These are phyloP conservation scores for Eumeta japonica DNA, from an alignment of 1,140 invertebrate species.

Conservation along the genomic window DNA sequence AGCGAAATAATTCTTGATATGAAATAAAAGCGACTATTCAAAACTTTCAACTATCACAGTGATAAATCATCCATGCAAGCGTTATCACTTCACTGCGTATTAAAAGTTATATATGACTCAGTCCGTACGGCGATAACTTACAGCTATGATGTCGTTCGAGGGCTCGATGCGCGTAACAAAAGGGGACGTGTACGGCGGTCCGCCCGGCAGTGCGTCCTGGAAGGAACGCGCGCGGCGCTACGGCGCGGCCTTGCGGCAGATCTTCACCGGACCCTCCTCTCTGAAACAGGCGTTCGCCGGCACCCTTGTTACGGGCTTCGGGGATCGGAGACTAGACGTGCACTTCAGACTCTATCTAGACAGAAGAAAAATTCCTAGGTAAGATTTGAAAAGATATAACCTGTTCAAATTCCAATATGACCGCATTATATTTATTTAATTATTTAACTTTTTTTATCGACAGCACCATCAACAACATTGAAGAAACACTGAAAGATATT, in stretches of 20 bases:
- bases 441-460: slow-evolving; percentile 24
- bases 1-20: no score
- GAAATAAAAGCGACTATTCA: no score
- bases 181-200: slow-evolving; percentile 65
- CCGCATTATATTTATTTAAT: slow-evolving; percentile 7
- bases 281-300: slow-evolving; percentile 65
- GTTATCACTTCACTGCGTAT: no score
- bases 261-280: slow-evolving; percentile 52
- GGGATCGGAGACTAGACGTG: slow-evolving; percentile 68
- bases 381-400: slow-evolving; percentile 12
- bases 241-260: slow-evolving; percentile 59
- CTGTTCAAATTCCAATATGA: slow-evolving; percentile 5
- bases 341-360: slow-evolving; percentile 74
- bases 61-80: no score
- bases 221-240: slow-evolving; percentile 53
- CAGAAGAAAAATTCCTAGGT: slow-evolving; percentile 71
- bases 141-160: slow-evolving; percentile 68
- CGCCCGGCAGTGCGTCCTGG: slow-evolving; percentile 37
- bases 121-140: no score
- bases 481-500: slow-evolving; percentile 66
- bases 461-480: slow-evolving; percentile 64
- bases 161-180: slow-evolving; percentile 66
- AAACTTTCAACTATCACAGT: no score
- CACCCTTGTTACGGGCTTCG: slow-evolving; percentile 66
- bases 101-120: no score